These are phyloP conservation scores for Excalfactoria chinensis DNA, from an alignment of 2,113 vertebrate genomes.

Conservation along the genomic window DNA sequence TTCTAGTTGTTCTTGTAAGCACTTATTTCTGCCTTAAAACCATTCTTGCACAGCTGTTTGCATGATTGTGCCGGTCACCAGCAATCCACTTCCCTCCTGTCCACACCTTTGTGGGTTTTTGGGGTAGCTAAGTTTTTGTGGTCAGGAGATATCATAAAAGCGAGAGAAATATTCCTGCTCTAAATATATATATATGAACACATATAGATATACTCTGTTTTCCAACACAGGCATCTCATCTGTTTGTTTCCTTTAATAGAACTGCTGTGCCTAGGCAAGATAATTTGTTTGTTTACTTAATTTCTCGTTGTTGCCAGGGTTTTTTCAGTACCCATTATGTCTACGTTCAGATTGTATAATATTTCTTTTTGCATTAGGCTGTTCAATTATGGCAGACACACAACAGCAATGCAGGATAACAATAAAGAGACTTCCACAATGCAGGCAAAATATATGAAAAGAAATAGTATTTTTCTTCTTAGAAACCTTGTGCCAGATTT, in stretches of 20 bases:
- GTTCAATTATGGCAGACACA: constrained; percentile 22
- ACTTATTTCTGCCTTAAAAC: constrained; percentile 6
- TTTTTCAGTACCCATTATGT: constrained; percentile 33
- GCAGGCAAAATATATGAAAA: constrained; percentile 14
- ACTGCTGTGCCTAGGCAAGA: background rate
- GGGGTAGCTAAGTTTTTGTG: constrained; percentile 39
- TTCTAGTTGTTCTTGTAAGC: background rate
- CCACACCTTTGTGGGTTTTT: background rate
- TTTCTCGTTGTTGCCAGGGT: constrained; percentile 14
- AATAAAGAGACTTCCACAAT: background rate
- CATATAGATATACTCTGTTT: background rate
- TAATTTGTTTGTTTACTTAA: constrained; percentile 49
- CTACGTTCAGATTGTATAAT: constrained; percentile 40
- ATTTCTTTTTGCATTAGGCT: constrained; percentile 41
- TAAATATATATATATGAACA: background rate
- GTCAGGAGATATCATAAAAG: constrained; percentile 26
- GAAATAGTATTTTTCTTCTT: constrained; percentile 18
- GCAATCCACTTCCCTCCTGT: background rate
- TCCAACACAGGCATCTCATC: background rate
- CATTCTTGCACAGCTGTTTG: constrained; percentile 24
- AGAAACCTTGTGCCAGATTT: constrained; percentile 1
- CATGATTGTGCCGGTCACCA: background rate
- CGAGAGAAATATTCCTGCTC: background rate
- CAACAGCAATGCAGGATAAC: background rate
- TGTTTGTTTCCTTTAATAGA: background rate